These are phyloP conservation scores for Luehdorfia chinensis DNA, from an alignment of 1,140 invertebrate species.

Conservation along the genomic window DNA sequence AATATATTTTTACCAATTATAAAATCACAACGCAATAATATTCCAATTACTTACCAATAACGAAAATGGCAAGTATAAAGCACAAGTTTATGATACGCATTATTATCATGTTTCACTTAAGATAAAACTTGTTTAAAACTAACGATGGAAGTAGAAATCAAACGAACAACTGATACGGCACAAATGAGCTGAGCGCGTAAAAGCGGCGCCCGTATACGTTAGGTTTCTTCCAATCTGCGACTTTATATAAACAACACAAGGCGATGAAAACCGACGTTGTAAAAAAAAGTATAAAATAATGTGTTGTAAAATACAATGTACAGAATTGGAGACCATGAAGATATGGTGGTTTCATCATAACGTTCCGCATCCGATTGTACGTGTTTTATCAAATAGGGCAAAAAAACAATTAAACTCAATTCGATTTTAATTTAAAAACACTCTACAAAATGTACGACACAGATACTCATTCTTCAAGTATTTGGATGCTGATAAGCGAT, in stretches of 20 bases:
- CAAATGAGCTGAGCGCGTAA: neutral
- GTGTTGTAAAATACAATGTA: slow-evolving; percentile 3
- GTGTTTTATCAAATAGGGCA: slow-evolving; percentile 1
- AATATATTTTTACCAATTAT: no score
- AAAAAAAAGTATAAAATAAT: slow-evolving; percentile 4
- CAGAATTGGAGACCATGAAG: neutral
- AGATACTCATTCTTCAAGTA: no score
- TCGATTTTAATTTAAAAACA: slow-evolving; percentile 7
- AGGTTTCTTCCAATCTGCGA: slow-evolving; percentile 3
- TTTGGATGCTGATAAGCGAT: no score
- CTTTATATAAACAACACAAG: slow-evolving; percentile 7
- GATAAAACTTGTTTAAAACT: neutral
- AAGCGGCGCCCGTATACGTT: neutral
- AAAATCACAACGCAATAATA: no score
- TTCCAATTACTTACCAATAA: slow-evolving; percentile 2
- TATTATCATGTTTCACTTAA: neutral
- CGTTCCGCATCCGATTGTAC: neutral
- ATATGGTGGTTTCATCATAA: neutral
- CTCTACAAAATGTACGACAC: neutral
- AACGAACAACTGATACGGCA: neutral
- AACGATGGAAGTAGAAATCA: neutral
- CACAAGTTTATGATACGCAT: neutral
- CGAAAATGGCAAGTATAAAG: neutral
- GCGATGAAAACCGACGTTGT: neutral
- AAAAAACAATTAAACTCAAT: neutral